Conservation (phyloP, 1,140 invertebrate species). For the Limonius californicus region DNA sequence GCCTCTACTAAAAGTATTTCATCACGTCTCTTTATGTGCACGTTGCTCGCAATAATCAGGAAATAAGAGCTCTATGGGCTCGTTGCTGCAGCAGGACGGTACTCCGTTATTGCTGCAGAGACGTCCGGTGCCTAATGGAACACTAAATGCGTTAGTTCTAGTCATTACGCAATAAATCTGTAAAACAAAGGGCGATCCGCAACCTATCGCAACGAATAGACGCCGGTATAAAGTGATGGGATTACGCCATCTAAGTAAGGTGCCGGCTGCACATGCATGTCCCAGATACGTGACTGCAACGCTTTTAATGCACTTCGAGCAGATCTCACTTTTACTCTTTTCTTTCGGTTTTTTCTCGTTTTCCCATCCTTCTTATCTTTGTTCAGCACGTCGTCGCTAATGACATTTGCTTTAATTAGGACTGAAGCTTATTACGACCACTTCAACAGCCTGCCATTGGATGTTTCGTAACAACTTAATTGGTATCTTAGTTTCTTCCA, state of each 20-base stretch:
- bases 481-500: too few relatives aligned
- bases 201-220: slow-evolving; percentile 12
- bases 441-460: too few relatives aligned
- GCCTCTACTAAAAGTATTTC: background rate
- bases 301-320: background rate
- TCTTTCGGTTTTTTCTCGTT: background rate
- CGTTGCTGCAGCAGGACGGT: background rate
- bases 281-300: background rate
- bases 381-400: too few relatives aligned
- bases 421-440: too few relatives aligned
- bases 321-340: background rate
- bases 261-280: slow-evolving; percentile 17
- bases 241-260: slow-evolving; percentile 10
- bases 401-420: too few relatives aligned
- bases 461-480: too few relatives aligned
- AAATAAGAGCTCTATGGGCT: slow-evolving; percentile 1
- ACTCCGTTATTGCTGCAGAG: background rate
- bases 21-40: slow-evolving; percentile 11
- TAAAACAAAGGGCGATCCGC: slow-evolving; percentile 2
- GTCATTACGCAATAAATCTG: slow-evolving; percentile 8
- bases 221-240: background rate
- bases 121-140: slow-evolving; percentile 7
- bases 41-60: slow-evolving; percentile 2
- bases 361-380: too few relatives aligned
- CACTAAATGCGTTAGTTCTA: slow-evolving; percentile 12